Base-by-base conservation (phyloP, 2,888 invertebrate genomes). In the Gisinianus flammeolus region DNA sequence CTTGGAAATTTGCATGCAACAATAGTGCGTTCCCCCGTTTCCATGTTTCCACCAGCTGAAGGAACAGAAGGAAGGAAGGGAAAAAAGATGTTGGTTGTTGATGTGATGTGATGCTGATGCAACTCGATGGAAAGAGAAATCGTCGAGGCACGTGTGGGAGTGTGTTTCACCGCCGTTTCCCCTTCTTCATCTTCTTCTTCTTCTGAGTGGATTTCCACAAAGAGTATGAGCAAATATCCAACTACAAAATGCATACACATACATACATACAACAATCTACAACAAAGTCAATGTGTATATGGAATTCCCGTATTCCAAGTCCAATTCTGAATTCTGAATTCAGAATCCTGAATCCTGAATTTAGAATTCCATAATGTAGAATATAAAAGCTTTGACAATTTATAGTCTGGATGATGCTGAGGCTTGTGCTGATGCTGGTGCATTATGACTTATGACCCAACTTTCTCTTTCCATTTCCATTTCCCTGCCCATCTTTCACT, bases 11-110 rank as follows among this genome's bases (percentile, higher is more conserved):
- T 69, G 69, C 69, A 69, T 69, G 69, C 69, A 69, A 44, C 44
- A 69, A 69, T 69, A 44, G 69, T 69, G 26, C 44, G 69, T 52
- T 69, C 69, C 52, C 52, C n/a, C n/a, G n/a, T n/a, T n/a, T n/a
- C n/a, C n/a, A n/a, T n/a, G n/a, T n/a, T n/a, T n/a, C n/a, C n/a
- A n/a, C 52, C 69, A 52, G 69, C 52, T 69, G 44, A 69, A 69
- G 69, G 35, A 44, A 44, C 19, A 24, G 58, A 56, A 56, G 58
- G 5, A 56, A n/a, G 19, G 26, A 58, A 22, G 26, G 58, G 5
- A 56, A n/a, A 56, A n/a, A 58, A 22, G 26, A 58, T 22, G 58
- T 24, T 22, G 26, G 28, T 26, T 35, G n/a, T n/a, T 33, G 69
- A 69, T 44, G 69, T 12, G 52, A 69, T 69, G 69, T 31, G 52